Evolutionary conservation across 2,797 vertebrate species (phyloP).

Genomic region (Ptychadena robeensis): DNA sequence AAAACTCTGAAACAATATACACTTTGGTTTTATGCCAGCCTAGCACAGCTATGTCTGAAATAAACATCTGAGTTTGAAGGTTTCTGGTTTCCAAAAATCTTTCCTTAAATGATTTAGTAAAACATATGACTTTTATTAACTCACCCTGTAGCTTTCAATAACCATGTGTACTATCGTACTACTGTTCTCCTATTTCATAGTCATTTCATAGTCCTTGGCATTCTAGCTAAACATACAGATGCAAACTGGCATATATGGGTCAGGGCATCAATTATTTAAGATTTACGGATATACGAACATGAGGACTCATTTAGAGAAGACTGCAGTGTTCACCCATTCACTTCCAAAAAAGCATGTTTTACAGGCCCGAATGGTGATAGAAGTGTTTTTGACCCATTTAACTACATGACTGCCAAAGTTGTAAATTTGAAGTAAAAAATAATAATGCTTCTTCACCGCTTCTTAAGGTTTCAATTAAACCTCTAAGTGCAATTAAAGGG

Average conservation of each 20-base stretch:
- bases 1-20: no score
- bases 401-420: background rate
- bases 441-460: no score
- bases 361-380: no score
- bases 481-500: background rate
- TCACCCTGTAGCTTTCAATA: background rate
- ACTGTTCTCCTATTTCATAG: slow-evolving; percentile 24
- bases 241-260: slow-evolving; percentile 59
- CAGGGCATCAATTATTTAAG: slow-evolving; percentile 56
- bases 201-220: slow-evolving; percentile 23
- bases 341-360: slow-evolving; percentile 14
- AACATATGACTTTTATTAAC: background rate
- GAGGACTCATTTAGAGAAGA: slow-evolving; percentile 45
- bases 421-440: background rate
- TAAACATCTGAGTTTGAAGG: no score
- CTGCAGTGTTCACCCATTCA: slow-evolving; percentile 17
- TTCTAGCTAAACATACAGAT: slow-evolving; percentile 41
- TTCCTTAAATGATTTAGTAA: background rate
- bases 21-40: no score
- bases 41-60: no score
- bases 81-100: no score
- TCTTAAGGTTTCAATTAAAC: no score
- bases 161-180: background rate
- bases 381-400: background rate
- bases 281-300: slow-evolving; percentile 48